Evolutionary conservation across 1,140 invertebrate genomes (phyloP).

Genomic region (Reticulitermes speratus): DNA sequence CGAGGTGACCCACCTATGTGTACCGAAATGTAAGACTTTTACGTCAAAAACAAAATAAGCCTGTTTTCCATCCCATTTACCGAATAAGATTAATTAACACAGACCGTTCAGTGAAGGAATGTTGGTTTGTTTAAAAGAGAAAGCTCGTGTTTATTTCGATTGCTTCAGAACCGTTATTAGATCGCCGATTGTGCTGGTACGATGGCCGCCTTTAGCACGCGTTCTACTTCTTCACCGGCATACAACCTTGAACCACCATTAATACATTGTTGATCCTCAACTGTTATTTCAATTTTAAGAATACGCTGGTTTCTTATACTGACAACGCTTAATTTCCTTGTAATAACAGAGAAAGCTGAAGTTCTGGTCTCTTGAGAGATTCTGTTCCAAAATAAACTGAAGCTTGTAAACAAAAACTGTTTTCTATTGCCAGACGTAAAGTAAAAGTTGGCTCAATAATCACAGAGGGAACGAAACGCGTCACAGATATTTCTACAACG

Average conservation of each 20-base stretch:
- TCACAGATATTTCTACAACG: not conserved
- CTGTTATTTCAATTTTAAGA: not conserved
- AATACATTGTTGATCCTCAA: not conserved
- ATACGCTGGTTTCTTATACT: not conserved
- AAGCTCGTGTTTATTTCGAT: not conserved
- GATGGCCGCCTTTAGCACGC: no score
- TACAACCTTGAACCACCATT: not conserved
- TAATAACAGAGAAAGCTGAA: not conserved
- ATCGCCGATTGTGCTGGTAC: not conserved
- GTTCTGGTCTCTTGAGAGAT: not conserved
- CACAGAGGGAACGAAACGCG: not conserved
- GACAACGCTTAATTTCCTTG: not conserved
- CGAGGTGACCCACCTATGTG: no score
- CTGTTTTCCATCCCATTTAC: not conserved
- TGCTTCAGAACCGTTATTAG: not conserved
- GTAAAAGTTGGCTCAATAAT: not conserved
- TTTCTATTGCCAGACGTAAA: not conserved
- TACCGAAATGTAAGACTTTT: no score
- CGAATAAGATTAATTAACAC: not conserved
- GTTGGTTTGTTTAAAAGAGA: not conserved
- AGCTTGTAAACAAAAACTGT: not conserved
- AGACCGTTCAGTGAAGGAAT: not conserved
- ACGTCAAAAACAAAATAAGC: no score
- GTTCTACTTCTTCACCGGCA: no score
- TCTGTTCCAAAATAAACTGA: not conserved